Evolutionary conservation across 1,140 invertebrate genomes (phyloP).

Genomic region (Leptopilina boulardi): DNA sequence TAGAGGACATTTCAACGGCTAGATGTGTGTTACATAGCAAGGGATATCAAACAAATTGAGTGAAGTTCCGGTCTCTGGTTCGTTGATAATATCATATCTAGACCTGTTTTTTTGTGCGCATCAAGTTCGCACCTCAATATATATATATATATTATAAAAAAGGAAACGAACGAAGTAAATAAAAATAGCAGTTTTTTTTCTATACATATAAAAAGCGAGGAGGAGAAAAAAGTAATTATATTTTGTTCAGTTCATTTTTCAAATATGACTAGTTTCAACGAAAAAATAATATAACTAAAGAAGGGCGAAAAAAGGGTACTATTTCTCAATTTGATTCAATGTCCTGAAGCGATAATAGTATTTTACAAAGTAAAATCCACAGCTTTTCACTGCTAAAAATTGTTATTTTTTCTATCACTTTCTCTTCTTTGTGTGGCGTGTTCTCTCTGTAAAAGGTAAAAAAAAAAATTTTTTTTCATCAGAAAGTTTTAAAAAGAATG

Average conservation of each 20-base stretch:
- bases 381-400: background rate
- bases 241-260: background rate
- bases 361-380: background rate
- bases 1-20: constrained; percentile 31
- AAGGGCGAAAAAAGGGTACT: background rate
- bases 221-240: background rate
- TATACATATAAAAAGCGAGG: too few species aligned
- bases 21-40: constrained; percentile 38
- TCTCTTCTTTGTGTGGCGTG: background rate
- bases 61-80: constrained; percentile 61
- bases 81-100: constrained; percentile 67
- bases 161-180: background rate
- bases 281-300: background rate
- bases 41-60: constrained; percentile 66
- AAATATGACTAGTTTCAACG: background rate
- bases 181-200: background rate
- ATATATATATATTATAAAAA: background rate
- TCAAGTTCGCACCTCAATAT: background rate
- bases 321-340: background rate
- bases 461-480: background rate
- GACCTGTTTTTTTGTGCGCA: constrained; percentile 45
- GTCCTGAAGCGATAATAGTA: background rate
- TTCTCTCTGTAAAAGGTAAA: background rate
- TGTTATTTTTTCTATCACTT: background rate
- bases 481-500: background rate